These are phyloP conservation scores for Catostylus mosaicus DNA, from an alignment of 30 jellyfish, hydroid and myxozoan genomes.

Conservation along the genomic window DNA sequence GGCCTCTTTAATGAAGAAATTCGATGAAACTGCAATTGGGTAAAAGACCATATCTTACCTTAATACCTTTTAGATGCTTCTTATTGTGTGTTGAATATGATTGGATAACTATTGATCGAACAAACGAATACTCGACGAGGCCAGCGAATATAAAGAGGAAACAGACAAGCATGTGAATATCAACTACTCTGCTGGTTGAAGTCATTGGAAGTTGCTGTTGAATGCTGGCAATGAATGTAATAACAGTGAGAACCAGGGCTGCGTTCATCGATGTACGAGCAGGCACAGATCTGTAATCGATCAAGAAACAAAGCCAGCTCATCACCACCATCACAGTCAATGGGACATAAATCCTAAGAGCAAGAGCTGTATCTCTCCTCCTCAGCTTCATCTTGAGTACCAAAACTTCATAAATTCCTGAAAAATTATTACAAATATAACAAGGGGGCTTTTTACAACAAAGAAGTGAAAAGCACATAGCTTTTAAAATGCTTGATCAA, in stretches of 20 bases:
- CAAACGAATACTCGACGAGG: slow-evolving; percentile 72
- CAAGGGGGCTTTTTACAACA: background rate
- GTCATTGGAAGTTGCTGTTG: slow-evolving; percentile 14
- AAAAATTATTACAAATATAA: background rate
- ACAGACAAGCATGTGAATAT: slow-evolving; percentile 64
- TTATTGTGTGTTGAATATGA: background rate
- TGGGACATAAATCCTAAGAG: slow-evolving; percentile 65
- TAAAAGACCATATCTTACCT: too few relatives aligned
- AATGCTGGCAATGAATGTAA: slow-evolving; percentile 23
- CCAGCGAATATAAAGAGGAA: slow-evolving; percentile 63
- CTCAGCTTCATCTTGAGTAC: slow-evolving; percentile 30
- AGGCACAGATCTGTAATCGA: slow-evolving; percentile 74
- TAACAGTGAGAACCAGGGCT: slow-evolving; percentile 41
- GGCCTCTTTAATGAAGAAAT: too few relatives aligned
- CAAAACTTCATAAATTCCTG: slow-evolving; percentile 59
- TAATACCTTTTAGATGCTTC: background rate
- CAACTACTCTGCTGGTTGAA: slow-evolving; percentile 29
- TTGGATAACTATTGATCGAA: slow-evolving; percentile 66
- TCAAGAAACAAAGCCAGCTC: slow-evolving; percentile 74
- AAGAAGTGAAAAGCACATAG: background rate
- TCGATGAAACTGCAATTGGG: too few relatives aligned
- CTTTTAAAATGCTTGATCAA: background rate
- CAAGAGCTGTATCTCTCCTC: slow-evolving; percentile 30
- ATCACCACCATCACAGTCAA: slow-evolving; percentile 54
- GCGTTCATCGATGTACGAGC: slow-evolving; percentile 71